Evolutionary conservation across 2,888 invertebrate genomes (phyloP).

Genomic region (Latheticus oryzae): DNA sequence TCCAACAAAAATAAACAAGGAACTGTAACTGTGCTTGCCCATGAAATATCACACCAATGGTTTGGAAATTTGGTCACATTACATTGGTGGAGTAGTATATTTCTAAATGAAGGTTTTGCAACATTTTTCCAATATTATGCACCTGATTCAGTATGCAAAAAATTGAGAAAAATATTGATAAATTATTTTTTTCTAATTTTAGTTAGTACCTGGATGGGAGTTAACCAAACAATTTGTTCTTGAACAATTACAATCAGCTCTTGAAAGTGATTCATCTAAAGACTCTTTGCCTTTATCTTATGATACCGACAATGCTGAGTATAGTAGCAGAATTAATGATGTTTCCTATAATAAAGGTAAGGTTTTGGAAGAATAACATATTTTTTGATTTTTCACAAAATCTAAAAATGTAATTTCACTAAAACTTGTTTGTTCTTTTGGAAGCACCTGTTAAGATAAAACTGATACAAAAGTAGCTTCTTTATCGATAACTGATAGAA

Average conservation of each 20-base stretch:
- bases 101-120: conserved; percentile 82
- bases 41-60: conserved; percentile 87
- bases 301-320: too few relatives aligned
- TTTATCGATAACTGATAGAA: too few relatives aligned
- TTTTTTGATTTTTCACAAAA: too few relatives aligned
- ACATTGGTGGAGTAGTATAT: conserved; percentile 80
- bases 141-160: too few relatives aligned
- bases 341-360: conserved; percentile 76
- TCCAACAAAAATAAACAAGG: conserved; percentile 63
- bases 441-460: too few relatives aligned
- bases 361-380: too few relatives aligned
- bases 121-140: conserved; percentile 79
- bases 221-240: conserved; percentile 77
- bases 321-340: too few relatives aligned
- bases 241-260: conserved; percentile 75
- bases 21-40: conserved; percentile 75
- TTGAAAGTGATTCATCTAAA: conserved; percentile 71
- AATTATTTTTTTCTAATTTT: too few relatives aligned
- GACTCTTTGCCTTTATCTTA: conserved; percentile 71
- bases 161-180: conserved; percentile 1
- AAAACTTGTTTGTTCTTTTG: too few relatives aligned
- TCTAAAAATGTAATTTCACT: too few relatives aligned
- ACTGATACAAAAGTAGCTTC: too few relatives aligned
- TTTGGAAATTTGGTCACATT: conserved; percentile 82
- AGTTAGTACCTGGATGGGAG: conserved; percentile 68